Evolutionary conservation across 2,888 invertebrate species (phyloP), one percentile per base, ranked within the genome.

Genomic region (Cheilosia scutellata): DNA sequence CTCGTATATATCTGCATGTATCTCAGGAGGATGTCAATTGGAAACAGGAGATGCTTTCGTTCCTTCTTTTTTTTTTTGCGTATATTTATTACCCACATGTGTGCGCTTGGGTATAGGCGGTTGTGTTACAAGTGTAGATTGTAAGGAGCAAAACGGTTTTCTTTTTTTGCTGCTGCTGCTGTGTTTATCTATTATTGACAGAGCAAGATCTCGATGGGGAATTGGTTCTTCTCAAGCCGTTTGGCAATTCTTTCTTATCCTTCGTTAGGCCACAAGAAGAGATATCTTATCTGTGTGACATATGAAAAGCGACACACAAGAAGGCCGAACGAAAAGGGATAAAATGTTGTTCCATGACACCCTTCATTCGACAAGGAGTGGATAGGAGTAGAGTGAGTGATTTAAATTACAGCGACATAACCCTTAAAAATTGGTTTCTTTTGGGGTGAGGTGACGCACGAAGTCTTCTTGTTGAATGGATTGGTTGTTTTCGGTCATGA

Each of bases 51-150:
- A 65, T 66, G 57, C 57, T 71, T 55, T 70, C 65, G 42, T 63
- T 63, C 47, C 40, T 77, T 25, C 60, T 16, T 53, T 68, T 31
- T 31, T 68, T 13, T 70, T 57, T 68, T 42, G 44, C 33, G 57
- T 79, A 65, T 37, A 79, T 84, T 84, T 80, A 84, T 84, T 80
- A 75, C 80, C 84, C 80, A 84, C 84, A 84, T 84, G 80, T 75
- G 75, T 13, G 49, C 75, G 75, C 71, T 71, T 55, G 60, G 51
- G 40, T 65, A 40, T 40, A 65, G 75, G 47, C 74, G 79, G 51
- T 57, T 58, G 58, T 66, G 66, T 72, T 65, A 77, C 82, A 82
- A 77, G 70, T 77, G 62, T 37, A 65, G 82, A 72, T 72, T 66
- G 60, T 62, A 57, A 49, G 25, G 25, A 25, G 31, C 25, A 75